Base-by-base conservation (phyloP, 2,888 invertebrate species). In the Sesia apiformis region DNA sequence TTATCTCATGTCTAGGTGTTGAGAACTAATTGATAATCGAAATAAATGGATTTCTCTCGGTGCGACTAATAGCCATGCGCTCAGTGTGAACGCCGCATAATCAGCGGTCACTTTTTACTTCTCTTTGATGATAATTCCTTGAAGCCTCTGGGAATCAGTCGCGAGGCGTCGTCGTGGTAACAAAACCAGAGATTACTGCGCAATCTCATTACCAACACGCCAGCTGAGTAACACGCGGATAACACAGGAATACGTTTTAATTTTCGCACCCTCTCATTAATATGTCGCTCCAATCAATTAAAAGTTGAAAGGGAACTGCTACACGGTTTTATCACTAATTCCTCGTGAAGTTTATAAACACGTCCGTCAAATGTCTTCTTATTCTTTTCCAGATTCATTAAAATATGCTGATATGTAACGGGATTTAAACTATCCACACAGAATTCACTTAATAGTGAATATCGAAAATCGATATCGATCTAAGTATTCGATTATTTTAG, bases 21-120 rank as follows among this genome's bases (percentile, higher is more conserved):
- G 74, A 79, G 72, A 70, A 76, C 83, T 84, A 83, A 87, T 83
- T 85, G 83, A 83, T 84, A 80, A 80, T 80, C 72, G 73, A 74
- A 67, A 71, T 71, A 64, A 82, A 84, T 83, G 76, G 65, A 73
- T 69, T 72, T 68, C 72, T 75, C 74, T 72, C 67, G 62, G 61
- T 58, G 61, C 63, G 68, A 72, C 76, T 80, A 82, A 80, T 79
- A 82, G 79, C 74, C 63, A 61, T 61, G 66, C 62, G 67, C 67
- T 65, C 67, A 74, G 67, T 78, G 78, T 78, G 76, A 78, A 78
- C 70, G 80, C 60, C 56, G 65, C 70, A 70, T 82, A 83, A 87
- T 85, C 84, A 74, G 77, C 60, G 70, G 75, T 76, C 71, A 84
- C 81, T 80, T 84, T 75, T 86, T 84, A 87, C 74, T 74, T 76